phyloP scores from a whole-genome alignment of 2,888 invertebrate genomes.

The Eupithecia abbreviata region DNA sequence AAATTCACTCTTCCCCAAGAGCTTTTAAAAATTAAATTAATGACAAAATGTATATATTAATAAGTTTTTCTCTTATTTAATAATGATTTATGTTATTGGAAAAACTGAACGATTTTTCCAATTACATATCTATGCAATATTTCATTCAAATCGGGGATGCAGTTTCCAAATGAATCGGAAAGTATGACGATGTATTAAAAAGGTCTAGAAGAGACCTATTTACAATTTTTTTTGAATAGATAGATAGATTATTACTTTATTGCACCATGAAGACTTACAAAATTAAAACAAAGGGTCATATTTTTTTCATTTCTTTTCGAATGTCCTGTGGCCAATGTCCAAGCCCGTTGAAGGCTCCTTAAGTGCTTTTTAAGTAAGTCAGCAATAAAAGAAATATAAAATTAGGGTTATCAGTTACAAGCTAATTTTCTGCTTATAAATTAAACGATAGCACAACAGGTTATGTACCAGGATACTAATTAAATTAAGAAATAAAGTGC shows the following conservation, averaged over 20 bases:
- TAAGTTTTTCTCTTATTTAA: too few species aligned
- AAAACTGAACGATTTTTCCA: too few species aligned
- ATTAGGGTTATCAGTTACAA: conserved; percentile 13
- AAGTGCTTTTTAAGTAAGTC: conserved; percentile 7
- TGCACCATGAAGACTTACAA: neutral
- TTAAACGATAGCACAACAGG: conserved; percentile 11
- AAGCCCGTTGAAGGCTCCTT: neutral
- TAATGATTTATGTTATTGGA: too few species aligned
- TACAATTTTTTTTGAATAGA: neutral
- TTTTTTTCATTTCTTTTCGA: neutral
- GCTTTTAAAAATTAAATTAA: neutral
- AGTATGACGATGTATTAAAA: too few species aligned
- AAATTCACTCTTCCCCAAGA: neutral
- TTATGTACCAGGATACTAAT: conserved; percentile 11
- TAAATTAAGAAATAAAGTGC: conserved; percentile 16
- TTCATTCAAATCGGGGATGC: too few species aligned
- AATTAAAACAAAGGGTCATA: too few species aligned
- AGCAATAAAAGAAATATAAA: conserved; percentile 6
- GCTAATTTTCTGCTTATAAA: conserved; percentile 22
- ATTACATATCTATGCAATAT: too few species aligned
- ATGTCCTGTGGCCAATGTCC: neutral
- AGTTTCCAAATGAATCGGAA: too few species aligned
- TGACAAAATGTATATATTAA: too few species aligned
- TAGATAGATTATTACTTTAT: neutral
- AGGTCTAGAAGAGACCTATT: neutral